These are phyloP conservation scores for Dromaius novaehollandiae DNA, from an alignment of 2,113 vertebrate species.

Conservation along the genomic window DNA sequence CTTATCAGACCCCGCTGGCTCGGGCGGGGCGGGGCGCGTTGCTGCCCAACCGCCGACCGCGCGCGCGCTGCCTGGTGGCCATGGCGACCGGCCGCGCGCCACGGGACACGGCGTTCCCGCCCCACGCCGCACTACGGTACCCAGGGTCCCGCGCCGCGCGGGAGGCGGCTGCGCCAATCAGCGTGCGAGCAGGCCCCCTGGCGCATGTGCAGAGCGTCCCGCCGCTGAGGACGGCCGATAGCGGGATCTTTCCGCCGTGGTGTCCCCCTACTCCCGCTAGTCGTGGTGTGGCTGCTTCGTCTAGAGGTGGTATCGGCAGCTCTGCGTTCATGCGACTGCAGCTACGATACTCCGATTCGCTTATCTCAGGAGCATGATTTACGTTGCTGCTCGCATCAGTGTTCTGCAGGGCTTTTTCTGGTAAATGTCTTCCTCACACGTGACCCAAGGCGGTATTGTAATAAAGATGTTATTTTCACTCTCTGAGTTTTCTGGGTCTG, in stretches of 20 bases:
- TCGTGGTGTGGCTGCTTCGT: background rate
- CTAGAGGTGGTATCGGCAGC: background rate
- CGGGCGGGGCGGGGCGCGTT: background rate
- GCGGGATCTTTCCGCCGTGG: too few relatives aligned
- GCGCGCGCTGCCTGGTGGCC: background rate
- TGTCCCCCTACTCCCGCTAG: too few relatives aligned
- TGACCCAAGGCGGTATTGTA: fast-evolving
- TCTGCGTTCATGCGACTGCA: too few relatives aligned
- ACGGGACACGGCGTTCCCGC: background rate
- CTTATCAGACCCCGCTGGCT: too few relatives aligned
- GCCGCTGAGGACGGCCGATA: too few relatives aligned
- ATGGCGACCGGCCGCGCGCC: background rate
- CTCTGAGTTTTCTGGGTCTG: background rate
- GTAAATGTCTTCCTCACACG: background rate
- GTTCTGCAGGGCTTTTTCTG: background rate
- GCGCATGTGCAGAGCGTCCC: background rate
- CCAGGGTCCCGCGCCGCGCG: background rate
- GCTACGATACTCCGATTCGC: too few relatives aligned
- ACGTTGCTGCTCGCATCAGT: background rate
- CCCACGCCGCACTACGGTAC: background rate
- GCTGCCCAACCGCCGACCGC: fast-evolving
- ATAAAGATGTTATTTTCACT: background rate
- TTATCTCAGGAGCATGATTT: too few relatives aligned
- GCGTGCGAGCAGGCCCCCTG: too few relatives aligned
- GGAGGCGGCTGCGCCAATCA: background rate